Evolutionary conservation across 2,113 vertebrate species (phyloP).

Genomic region (Melanotaenia duboulayi): DNA sequence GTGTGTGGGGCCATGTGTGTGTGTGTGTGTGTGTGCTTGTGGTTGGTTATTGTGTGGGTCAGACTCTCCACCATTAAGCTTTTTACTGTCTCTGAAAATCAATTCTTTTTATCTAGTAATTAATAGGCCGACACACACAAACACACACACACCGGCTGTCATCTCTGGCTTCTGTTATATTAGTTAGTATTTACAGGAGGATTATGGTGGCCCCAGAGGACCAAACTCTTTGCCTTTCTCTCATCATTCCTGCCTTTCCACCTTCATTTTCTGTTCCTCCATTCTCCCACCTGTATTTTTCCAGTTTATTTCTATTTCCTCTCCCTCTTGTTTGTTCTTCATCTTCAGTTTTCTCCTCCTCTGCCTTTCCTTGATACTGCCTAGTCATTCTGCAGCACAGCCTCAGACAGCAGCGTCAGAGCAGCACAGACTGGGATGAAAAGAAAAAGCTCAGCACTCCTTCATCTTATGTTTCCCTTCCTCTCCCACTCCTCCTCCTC

Average conservation of each 20-base stretch:
- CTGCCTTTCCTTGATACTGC: slow-evolving; percentile 30
- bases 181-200: background rate
- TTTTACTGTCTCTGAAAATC: slow-evolving; percentile 36
- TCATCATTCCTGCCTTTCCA: background rate
- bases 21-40: slow-evolving; percentile 5
- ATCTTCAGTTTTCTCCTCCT: background rate
- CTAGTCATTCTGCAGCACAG: slow-evolving; percentile 67
- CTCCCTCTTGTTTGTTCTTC: background rate
- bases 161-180: no score
- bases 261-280: background rate
- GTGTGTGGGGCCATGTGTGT: slow-evolving; percentile 1
- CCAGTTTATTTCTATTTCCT: background rate
- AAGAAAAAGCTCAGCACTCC: slow-evolving; percentile 66
- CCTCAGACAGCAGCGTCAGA: slow-evolving; percentile 41
- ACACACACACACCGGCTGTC: slow-evolving; percentile 2
- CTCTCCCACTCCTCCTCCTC: slow-evolving; percentile 2
- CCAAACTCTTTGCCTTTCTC: background rate
- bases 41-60: slow-evolving; percentile 10
- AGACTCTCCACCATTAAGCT: slow-evolving; percentile 26
- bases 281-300: background rate
- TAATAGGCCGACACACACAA: slow-evolving; percentile 19
- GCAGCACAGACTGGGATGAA: slow-evolving; percentile 47
- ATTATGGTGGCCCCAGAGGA: slow-evolving; percentile 17
- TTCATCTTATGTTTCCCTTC: slow-evolving; percentile 19
- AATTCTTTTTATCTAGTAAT: slow-evolving; percentile 39